phyloP scores from a whole-genome alignment of 30 jellyfish, hydroid and myxozoan species.

The Aurelia aurita region DNA sequence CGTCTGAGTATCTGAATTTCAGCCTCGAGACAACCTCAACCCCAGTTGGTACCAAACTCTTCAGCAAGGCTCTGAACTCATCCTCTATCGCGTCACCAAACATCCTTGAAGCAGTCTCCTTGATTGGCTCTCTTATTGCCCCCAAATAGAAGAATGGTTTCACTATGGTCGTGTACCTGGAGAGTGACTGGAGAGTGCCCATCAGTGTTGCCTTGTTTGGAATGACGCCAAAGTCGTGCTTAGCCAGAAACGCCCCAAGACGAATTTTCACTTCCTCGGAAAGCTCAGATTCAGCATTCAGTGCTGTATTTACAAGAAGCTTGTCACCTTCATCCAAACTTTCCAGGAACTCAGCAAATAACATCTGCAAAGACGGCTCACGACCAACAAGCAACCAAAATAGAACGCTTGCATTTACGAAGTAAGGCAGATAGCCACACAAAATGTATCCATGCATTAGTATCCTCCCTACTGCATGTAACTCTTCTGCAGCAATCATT shows the following conservation, averaged over 20 bases:
- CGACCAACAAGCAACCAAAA: slow-evolving; percentile 28
- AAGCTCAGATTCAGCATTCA: neutral
- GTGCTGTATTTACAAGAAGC: slow-evolving; percentile 6
- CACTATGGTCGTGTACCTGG: slow-evolving; percentile 34
- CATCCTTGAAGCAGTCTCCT: slow-evolving; percentile 11
- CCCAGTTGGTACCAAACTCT: slow-evolving; percentile 17
- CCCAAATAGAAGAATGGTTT: slow-evolving; percentile 40
- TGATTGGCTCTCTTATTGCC: slow-evolving; percentile 23
- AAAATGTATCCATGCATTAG: slow-evolving; percentile 23
- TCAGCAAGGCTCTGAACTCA: slow-evolving; percentile 10
- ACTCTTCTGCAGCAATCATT: slow-evolving; percentile 37
- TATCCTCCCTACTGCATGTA: slow-evolving; percentile 19
- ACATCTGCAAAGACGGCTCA: slow-evolving; percentile 26
- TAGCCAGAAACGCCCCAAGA: slow-evolving; percentile 42
- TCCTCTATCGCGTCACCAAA: slow-evolving; percentile 17
- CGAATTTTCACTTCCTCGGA: slow-evolving; percentile 10
- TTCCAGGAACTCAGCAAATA: neutral
- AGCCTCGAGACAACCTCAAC: slow-evolving; percentile 33
- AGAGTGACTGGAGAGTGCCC: slow-evolving; percentile 16
- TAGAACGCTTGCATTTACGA: slow-evolving; percentile 9
- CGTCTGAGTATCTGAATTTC: slow-evolving; percentile 18
- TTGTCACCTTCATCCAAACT: slow-evolving; percentile 1
- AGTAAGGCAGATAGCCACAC: slow-evolving; percentile 39
- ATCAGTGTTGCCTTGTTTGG: slow-evolving; percentile 32
- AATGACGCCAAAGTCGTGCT: slow-evolving; percentile 35